Base-by-base conservation (phyloP, 2,113 vertebrate species). In the Gallinago media region DNA sequence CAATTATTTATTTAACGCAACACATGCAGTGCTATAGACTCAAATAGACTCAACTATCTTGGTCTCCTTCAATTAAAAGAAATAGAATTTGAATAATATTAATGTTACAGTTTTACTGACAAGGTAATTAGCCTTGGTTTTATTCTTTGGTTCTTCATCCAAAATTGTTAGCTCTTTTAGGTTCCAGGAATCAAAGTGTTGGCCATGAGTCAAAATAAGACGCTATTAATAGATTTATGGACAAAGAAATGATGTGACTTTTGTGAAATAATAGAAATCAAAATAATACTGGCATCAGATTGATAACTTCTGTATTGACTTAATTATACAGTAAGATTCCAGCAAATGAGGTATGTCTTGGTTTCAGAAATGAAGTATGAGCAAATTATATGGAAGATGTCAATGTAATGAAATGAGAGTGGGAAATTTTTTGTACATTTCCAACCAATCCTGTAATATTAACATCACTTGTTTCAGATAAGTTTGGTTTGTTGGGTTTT, bases 361-460 rank as follows among this genome's bases (percentile, higher is more conserved):
- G 29, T 87, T 95, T 92, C 84, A 92, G 66, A 77, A 91, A 55
- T 34, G 2, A 95, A 46, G 29, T 72, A 50, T 55, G 46, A 73
- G 5, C 14, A 89, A 89, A 80, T 92, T n/a, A 47, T 58, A 54
- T n/a, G 31, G 19, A 74, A 88, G 27, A 42, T 71, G 16, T 78
- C 40, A 87, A 9, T 85, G 34, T 55, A 82, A 76, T 85, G n/a
- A 89, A 86, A 63, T 87, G 2, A 34, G 12, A 81, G 9, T 36
- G 49, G 21, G 22, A 9, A 87, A 27, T 1, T 6, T 76, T 95
- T 87, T 89, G 26, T 56, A 59, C 2, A 6, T 94, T 92, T 95
- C 58, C 87, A 65, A 36, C n/a, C 27, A 71, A 12, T 82, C 12
- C 21, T 40, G 18, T 79, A 89, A 59, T 71, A 85, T 49, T 81